Percentiles rank a stretch among this genome's conserved stretches.
phyloP scores from a whole-genome alignment of 2,113 vertebrate genomes.

The human (Homo sapiens) region DNA sequence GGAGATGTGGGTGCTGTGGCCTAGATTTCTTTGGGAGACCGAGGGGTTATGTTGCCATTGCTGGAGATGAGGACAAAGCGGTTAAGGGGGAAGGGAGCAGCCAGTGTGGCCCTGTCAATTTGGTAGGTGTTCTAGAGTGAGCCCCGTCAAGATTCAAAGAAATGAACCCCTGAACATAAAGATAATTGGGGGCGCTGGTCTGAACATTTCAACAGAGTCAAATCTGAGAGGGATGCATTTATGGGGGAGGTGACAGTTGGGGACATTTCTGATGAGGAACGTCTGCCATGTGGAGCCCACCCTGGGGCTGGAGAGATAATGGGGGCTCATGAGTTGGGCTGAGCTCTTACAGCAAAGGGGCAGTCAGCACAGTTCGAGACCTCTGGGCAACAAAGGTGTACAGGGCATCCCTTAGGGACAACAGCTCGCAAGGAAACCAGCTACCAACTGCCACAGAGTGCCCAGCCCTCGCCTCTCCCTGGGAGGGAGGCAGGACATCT shows the following conservation, averaged over 20 bases:
- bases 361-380: background rate
- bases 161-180: background rate
- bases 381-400: background rate
- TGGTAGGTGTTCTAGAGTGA: background rate
- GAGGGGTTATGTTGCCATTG: background rate
- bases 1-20: background rate
- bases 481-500: background rate
- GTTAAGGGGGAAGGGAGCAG: background rate
- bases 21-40: background rate
- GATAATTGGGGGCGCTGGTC: background rate
- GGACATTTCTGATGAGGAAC: background rate
- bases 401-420: background rate
- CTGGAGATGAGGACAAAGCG: background rate
- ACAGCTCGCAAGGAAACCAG: background rate
- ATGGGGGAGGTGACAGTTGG: background rate
- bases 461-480: background rate
- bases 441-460: background rate
- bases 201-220: background rate
- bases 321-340: background rate
- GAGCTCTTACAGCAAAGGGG: background rate
- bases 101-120: background rate
- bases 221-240: background rate
- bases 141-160: background rate
- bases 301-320: background rate
- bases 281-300: background rate